Evolutionary conservation across 2,888 invertebrate species (phyloP).

Genomic region (Drosophila phalerata): DNA sequence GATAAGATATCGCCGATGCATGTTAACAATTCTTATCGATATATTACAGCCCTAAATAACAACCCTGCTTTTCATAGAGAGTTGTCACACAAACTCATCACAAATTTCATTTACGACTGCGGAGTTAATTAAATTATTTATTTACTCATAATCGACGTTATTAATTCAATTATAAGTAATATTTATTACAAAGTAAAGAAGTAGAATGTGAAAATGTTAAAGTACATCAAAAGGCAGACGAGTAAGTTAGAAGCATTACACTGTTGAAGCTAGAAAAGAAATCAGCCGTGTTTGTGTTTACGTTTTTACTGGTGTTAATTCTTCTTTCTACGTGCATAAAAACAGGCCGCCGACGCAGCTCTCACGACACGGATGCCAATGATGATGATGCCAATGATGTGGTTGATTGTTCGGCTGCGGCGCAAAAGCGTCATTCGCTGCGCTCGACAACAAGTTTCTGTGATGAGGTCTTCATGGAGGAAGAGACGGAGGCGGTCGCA

Average conservation of each 20-base stretch:
- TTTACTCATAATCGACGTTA: not conserved
- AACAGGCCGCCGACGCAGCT: constrained; percentile 73
- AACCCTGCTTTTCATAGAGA: constrained; percentile 9
- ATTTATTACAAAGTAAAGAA: constrained; percentile 26
- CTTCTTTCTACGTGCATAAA: constrained; percentile 42
- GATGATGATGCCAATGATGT: constrained; percentile 58
- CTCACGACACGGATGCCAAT: constrained; percentile 55
- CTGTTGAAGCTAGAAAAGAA: constrained; percentile 1
- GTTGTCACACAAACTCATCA: constrained; percentile 6
- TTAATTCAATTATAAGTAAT: not conserved
- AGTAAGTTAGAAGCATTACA: constrained; percentile 59
- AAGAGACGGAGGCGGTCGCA: constrained; percentile 31
- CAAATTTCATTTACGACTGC: constrained; percentile 14
- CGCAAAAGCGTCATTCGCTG: constrained; percentile 78
- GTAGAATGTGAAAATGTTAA: constrained; percentile 77
- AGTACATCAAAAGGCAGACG: constrained; percentile 81
- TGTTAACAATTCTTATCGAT: not conserved
- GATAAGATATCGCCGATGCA: constrained; percentile 1
- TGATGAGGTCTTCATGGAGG: constrained; percentile 81
- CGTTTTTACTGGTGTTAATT: constrained; percentile 41
- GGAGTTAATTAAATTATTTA: constrained; percentile 21
- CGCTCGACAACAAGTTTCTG: constrained; percentile 83
- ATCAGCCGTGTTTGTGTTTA: constrained; percentile 39
- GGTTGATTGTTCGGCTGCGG: constrained; percentile 49
- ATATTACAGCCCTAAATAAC: not conserved